These are phyloP conservation scores for Galaxea fascicularis DNA, from an alignment of 92 coral and sea anemone genomes.

Conservation along the genomic window DNA sequence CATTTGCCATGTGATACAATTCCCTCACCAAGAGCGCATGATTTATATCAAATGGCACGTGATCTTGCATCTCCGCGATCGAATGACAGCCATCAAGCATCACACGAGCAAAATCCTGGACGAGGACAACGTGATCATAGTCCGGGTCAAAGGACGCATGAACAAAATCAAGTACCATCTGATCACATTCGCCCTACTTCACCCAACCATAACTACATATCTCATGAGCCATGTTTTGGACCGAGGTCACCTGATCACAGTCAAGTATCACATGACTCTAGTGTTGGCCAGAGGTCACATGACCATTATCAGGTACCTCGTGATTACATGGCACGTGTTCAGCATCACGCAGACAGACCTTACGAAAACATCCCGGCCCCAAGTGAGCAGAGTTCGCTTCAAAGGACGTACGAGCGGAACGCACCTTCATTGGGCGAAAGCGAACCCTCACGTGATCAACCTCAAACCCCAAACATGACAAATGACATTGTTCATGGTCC, in stretches of 20 bases:
- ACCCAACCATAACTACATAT: slow-evolving; percentile 12
- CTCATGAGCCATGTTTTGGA: slow-evolving; percentile 24
- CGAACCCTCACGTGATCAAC: slow-evolving; percentile 18
- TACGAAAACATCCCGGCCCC: slow-evolving; percentile 29
- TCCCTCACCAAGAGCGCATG: slow-evolving; percentile 5
- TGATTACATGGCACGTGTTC: slow-evolving; percentile 42
- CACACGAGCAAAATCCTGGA: slow-evolving; percentile 28
- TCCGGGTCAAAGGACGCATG: slow-evolving; percentile 14
- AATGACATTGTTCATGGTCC: slow-evolving; percentile 5
- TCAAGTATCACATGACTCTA: slow-evolving; percentile 25
- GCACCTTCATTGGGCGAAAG: slow-evolving; percentile 1
- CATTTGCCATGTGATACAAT: slow-evolving; percentile 11
- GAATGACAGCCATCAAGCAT: slow-evolving; percentile 13
- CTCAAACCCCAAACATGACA: slow-evolving; percentile 11
- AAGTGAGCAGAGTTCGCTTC: slow-evolving; percentile 33
- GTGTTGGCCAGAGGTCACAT: slow-evolving; percentile 33
- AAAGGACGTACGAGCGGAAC: slow-evolving; percentile 20
- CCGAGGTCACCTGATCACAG: slow-evolving; percentile 32
- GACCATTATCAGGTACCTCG: slow-evolving; percentile 38
- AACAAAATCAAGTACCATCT: slow-evolving; percentile 15
- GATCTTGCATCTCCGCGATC: slow-evolving; percentile 27
- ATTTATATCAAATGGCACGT: slow-evolving; percentile 29
- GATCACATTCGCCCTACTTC: slow-evolving; percentile 2
- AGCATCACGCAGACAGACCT: not conserved
- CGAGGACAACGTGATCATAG: slow-evolving; percentile 18